A percentile compares a stretch with the other conserved stretches of the same genome.
These are phyloP conservation scores for Dendrolimus houi DNA, from an alignment of 2,888 invertebrate genomes.

Conservation along the genomic window DNA sequence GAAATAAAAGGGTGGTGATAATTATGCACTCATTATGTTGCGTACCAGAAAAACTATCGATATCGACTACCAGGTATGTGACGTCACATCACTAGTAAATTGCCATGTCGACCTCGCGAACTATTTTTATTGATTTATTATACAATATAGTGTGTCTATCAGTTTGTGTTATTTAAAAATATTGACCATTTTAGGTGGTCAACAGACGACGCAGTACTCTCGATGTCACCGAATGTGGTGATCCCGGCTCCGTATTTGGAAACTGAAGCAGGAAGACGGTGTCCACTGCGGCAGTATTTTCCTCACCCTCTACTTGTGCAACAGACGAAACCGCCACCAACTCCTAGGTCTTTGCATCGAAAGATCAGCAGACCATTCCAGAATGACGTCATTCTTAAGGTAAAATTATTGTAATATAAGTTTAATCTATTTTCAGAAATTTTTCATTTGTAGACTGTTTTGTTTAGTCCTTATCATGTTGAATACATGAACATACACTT, in stretches of 20 bases:
- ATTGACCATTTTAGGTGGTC: conserved; percentile 67
- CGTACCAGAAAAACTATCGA: too few species aligned
- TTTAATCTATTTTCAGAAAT: neutral
- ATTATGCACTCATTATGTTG: too few species aligned
- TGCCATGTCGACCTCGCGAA: too few species aligned
- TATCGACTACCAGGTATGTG: too few species aligned
- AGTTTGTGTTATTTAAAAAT: too few species aligned
- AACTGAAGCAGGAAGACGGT: conserved; percentile 87
- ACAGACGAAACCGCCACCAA: conserved; percentile 15
- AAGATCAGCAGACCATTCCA: conserved; percentile 9
- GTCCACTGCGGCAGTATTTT: conserved; percentile 83
- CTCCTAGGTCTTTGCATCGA: conserved; percentile 15
- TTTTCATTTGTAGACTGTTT: too few species aligned
- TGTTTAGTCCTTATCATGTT: too few species aligned
- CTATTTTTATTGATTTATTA: too few species aligned
- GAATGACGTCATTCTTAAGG: conserved; percentile 8
- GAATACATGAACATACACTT: too few species aligned
- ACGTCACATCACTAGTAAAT: too few species aligned
- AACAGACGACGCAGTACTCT: conserved; percentile 69
- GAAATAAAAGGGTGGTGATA: too few species aligned
- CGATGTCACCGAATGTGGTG: conserved; percentile 91
- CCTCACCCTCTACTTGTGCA: conserved; percentile 28
- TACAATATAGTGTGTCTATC: too few species aligned
- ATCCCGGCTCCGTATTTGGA: conserved; percentile 92
- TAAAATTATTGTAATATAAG: neutral